Evolutionary conservation across 2,113 vertebrate species (phyloP), one percentile per base, ranked within the genome.

Genomic region (Thinocorus orbignyianus): DNA sequence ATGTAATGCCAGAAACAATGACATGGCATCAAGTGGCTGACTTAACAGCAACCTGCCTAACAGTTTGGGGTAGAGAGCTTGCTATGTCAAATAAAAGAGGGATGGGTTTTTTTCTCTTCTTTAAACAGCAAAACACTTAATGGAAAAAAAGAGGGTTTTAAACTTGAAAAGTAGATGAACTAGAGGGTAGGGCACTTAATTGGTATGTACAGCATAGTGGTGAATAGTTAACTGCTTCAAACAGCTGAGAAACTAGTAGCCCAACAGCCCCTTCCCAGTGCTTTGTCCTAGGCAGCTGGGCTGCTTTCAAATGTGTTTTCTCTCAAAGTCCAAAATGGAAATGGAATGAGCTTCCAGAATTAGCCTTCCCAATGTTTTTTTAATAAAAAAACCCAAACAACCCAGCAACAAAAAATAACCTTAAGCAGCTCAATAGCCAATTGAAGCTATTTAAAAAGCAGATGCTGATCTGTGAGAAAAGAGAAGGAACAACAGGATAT

Each of bases 321-420:
- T 89, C 66, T 81, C 72, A 12, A 76, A 89, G 61, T 93, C 86
- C 81, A 95, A 91, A 95, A 96, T 79, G 95, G 96, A 91, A 94
- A 85, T 95, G 77, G 89, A 95, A 96, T 76, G 81, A 89, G 78
- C 49, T 76, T 95, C 95, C 91, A 93, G 73, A 97, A 92, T 95
- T 96, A 96, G 94, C 83, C 52, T 81, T 79, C 61, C 81, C 44
- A 60, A 37, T 96, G 78, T 89, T 96, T 77, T 60, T 58, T 68
- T 3, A 74, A 88, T 49, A 31, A 88, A 88, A 88, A 64, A 86
- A 91, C 74, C 55, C 81, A 90, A 95, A 96, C 83, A 88, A 70
- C 73, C 35, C 89, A 91, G 77, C 33, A 88, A 89, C 57, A 93
- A 73, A 95, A 95, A 91, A 71, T 64, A 93, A 83, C 77, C 46